phyloP scores from a whole-genome alignment of 1,140 invertebrate genomes.

The Reticulitermes speratus region DNA sequence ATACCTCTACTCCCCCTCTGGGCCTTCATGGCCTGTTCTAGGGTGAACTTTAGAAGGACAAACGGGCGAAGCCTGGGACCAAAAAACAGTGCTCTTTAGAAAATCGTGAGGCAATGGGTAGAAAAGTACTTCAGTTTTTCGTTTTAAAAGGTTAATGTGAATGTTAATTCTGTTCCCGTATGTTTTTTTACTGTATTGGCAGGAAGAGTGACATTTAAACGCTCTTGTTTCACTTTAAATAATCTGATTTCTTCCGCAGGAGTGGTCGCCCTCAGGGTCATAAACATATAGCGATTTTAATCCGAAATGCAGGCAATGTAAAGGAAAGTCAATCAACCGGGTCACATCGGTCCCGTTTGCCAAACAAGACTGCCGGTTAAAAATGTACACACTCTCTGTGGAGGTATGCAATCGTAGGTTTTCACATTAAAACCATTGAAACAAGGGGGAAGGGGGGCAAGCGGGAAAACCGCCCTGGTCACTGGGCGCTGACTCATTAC shows the following conservation, averaged over 20 bases:
- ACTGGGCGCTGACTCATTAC: not conserved
- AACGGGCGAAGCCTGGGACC: too few relatives aligned
- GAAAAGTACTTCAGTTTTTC: too few relatives aligned
- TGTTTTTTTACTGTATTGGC: not conserved
- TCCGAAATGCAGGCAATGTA: not conserved
- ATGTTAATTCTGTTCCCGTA: too few relatives aligned
- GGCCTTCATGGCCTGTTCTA: too few relatives aligned
- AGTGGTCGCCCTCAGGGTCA: not conserved
- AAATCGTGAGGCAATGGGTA: too few relatives aligned
- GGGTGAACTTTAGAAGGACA: too few relatives aligned
- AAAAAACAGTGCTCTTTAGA: too few relatives aligned
- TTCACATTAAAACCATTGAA: not conserved
- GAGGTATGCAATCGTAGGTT: not conserved
- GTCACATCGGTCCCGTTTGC: not conserved
- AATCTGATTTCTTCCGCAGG: constrained; percentile 1
- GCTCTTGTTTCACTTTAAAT: not conserved
- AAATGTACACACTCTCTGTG: not conserved
- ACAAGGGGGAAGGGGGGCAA: not conserved
- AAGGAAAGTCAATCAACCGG: not conserved
- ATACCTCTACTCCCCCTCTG: too few relatives aligned
- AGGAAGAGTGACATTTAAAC: not conserved
- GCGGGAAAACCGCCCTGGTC: not conserved
- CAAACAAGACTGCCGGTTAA: not conserved
- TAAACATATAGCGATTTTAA: not conserved
- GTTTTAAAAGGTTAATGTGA: too few relatives aligned